A percentile compares a stretch with the other conserved stretches of the same genome.
phyloP scores from a whole-genome alignment of 1,140 invertebrate species.

The Caenorhabditis brenneri region DNA sequence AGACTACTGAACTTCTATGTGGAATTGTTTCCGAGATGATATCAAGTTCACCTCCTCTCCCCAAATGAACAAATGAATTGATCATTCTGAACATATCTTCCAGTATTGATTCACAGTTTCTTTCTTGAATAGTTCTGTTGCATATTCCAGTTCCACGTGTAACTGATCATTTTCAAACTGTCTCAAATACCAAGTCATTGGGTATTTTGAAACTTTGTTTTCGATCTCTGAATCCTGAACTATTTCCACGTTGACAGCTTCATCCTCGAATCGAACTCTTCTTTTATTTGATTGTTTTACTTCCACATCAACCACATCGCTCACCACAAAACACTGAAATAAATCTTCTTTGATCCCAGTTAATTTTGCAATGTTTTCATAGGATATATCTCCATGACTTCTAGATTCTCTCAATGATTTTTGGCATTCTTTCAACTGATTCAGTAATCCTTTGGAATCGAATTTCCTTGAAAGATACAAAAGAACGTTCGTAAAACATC shows the following conservation, averaged over 20 bases:
- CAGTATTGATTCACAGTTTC: not conserved
- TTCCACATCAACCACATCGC: not conserved
- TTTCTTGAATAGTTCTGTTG: not conserved
- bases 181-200: constrained; percentile 14
- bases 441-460: not conserved
- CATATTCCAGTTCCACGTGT: not conserved
- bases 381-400: not conserved
- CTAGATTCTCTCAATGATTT: not conserved
- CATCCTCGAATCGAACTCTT: constrained; percentile 13
- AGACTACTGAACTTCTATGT: no score
- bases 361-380: not conserved
- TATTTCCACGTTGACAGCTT: not conserved
- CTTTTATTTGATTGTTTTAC: not conserved
- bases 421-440: not conserved
- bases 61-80: no score
- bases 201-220: not conserved
- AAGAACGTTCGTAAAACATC: constrained; percentile 23
- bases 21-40: not conserved
- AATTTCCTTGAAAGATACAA: not conserved
- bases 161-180: not conserved
- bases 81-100: not conserved
- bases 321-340: not conserved
- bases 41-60: no score
- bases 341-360: not conserved
- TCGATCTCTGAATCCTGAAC: not conserved